Conservation (phyloP, 2,888 invertebrate species). For the Daptonema setosum region DNA sequence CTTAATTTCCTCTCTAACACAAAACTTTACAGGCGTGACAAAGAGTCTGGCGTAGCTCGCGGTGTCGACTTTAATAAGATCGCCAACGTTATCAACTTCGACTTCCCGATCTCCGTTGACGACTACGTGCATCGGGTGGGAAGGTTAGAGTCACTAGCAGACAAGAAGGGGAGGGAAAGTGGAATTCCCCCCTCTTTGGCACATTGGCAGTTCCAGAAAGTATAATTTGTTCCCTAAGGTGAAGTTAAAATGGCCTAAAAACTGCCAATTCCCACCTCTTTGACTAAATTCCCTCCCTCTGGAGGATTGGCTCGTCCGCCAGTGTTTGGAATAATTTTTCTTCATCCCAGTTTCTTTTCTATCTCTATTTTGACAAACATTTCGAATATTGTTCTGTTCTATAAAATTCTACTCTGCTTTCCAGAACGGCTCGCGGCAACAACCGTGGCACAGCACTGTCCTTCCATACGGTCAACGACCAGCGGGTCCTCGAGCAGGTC, state of each 20-base stretch:
- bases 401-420: background rate
- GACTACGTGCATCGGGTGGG: constrained; percentile 91
- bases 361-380: background rate
- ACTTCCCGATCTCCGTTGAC: constrained; percentile 68
- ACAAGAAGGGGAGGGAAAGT: too few species aligned
- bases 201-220: too few species aligned
- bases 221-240: too few species aligned
- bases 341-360: background rate
- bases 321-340: too few species aligned
- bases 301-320: too few species aligned
- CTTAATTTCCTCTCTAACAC: too few species aligned
- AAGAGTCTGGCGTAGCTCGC: constrained; percentile 79
- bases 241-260: too few species aligned
- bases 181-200: too few species aligned
- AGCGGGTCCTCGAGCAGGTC: constrained; percentile 47
- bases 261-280: too few species aligned
- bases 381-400: background rate
- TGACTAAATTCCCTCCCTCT: too few species aligned
- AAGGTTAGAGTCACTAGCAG: constrained; percentile 21
- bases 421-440: constrained; percentile 21
- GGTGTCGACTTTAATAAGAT: constrained; percentile 97
- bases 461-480: constrained; percentile 61
- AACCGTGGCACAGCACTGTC: constrained; percentile 40
- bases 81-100: constrained; percentile 91
- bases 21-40: constrained; percentile 13